Evolutionary conservation across 2,888 invertebrate genomes (phyloP).

Genomic region (Crioceris asparagi): DNA sequence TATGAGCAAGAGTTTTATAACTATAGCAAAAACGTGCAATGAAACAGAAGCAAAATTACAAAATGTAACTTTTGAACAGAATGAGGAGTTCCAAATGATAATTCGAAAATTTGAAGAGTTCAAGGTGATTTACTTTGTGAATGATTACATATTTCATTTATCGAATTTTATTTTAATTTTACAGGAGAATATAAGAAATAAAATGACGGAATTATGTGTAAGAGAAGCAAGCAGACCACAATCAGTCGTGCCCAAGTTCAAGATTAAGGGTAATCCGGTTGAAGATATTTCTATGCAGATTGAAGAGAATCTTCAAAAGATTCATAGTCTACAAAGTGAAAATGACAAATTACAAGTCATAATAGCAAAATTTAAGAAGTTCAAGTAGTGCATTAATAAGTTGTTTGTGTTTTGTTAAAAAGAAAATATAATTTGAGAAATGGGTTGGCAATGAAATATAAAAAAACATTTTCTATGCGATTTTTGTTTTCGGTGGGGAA

Average conservation of each 20-base stretch:
- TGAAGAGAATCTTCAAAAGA: conserved; percentile 20
- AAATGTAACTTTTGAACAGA: not conserved
- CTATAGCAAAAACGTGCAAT: too few relatives aligned
- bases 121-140: not conserved
- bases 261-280: conserved; percentile 21
- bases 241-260: conserved; percentile 5
- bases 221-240: conserved; percentile 6
- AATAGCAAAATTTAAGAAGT: conserved; percentile 15
- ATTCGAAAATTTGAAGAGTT: not conserved
- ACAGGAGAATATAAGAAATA: conserved; percentile 4
- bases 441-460: too few relatives aligned
- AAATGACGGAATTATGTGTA: conserved; percentile 5
- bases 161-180: not conserved
- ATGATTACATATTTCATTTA: not conserved
- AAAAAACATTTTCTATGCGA: too few relatives aligned
- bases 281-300: conserved; percentile 22
- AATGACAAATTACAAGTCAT: conserved; percentile 18
- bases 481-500: too few relatives aligned
- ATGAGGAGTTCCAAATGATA: not conserved
- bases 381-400: too few relatives aligned
- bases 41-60: not conserved
- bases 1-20: too few relatives aligned
- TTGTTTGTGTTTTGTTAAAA: too few relatives aligned
- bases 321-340: conserved; percentile 17
- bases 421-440: too few relatives aligned